These are phyloP conservation scores for Aulostomus chinensis DNA, from an alignment of 2,797 vertebrate genomes.

Conservation along the genomic window DNA sequence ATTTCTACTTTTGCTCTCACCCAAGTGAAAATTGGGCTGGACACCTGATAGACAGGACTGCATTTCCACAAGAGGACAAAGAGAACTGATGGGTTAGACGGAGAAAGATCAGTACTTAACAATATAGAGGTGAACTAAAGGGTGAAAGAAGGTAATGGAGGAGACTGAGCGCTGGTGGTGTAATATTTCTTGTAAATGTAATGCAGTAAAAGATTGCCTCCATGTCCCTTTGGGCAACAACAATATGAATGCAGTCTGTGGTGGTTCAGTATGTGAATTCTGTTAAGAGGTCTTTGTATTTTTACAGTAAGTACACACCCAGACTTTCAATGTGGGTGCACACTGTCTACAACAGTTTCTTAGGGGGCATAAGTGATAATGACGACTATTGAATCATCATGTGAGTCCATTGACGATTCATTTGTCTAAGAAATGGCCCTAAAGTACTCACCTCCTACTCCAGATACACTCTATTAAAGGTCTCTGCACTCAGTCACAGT, in stretches of 20 bases:
- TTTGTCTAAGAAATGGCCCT: constrained; percentile 3
- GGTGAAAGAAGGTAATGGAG: background rate
- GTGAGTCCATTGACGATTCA: background rate
- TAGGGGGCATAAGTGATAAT: constrained; percentile 19
- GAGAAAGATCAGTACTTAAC: constrained; percentile 10
- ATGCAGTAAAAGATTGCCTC: constrained; percentile 1
- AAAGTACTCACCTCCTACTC: no score
- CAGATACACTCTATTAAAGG: background rate
- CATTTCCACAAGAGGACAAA: constrained; percentile 23
- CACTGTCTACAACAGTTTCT: constrained; percentile 18
- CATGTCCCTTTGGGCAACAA: constrained; percentile 15
- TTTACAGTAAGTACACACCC: background rate
- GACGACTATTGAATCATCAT: constrained; percentile 5
- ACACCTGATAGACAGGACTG: no score
- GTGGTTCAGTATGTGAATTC: background rate
- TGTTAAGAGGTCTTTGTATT: background rate
- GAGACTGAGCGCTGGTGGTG: background rate
- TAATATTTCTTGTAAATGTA: constrained; percentile 10
- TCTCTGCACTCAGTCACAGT: background rate
- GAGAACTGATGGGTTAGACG: constrained; percentile 11
- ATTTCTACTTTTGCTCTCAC: background rate
- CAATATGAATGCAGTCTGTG: background rate
- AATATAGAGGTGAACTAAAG: background rate
- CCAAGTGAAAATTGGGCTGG: no score
- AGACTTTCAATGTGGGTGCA: background rate